Base-by-base conservation (phyloP, 2,888 invertebrate genomes). In the Mesochorus sp. region DNA sequence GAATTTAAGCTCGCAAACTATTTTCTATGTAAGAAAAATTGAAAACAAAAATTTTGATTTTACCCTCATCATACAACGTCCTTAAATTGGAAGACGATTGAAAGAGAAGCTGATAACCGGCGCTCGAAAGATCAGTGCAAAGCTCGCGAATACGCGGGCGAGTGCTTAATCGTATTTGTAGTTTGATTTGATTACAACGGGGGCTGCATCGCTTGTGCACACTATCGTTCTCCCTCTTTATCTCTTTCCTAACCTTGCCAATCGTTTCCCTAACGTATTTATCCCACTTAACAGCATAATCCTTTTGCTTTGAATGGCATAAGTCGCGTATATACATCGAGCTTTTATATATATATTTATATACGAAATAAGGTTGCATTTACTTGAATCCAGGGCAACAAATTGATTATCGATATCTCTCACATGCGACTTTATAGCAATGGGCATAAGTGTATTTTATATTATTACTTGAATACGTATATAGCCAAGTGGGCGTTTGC, bases 121-220 rank as follows among this genome's bases (percentile, higher is more conserved):
- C 31, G 34, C 39, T 47, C 21, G 34, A 47, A 62, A 53, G 73
- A 70, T 73, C 66, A 42, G 57, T 28, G 57, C n/a, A n/a, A 74
- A 62, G 70, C 73, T 73, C 73, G 49, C 61, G 44, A 70, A 64
- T 78, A 42, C 17, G 24, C 17, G 59, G 19, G 47, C 0, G 31
- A 12, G 5, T 47, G 37, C 73, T 64, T 73, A 78, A 78, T 74
- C 51, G 73, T 74, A 70, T 78, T 78, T 74, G 64, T 44, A 68
- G 68, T 51, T 59, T 74, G 49, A 78, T 78, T 59, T 24, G 64
- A 78, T 78, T 78, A n/a, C n/a, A n/a, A 78, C 37, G 31, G 37
- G 17, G 17, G 39, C 26, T 17, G 44, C 19, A 28, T 70, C 3
- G 47, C 39, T 5, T 21, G 49, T 6, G 39, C 12, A 6, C 14